Evolutionary conservation across 2,797 vertebrate species (phyloP), one percentile per base, ranked within the genome.

Genomic region (Thamnophis elegans): DNA sequence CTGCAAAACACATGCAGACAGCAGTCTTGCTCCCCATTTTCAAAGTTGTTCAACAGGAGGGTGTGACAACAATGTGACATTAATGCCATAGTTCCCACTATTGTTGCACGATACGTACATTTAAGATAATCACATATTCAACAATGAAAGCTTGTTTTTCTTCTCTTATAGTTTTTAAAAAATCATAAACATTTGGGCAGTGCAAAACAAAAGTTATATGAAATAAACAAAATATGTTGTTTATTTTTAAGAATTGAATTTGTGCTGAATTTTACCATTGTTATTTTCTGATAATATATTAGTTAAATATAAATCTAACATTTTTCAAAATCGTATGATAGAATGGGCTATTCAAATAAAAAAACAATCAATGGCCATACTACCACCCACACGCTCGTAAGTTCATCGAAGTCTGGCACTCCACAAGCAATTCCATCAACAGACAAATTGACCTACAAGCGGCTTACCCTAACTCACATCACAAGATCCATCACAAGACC

Each of bases 1-100:
- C 92, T 96, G 91, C 88, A 94, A 91, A 93, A 96, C 90, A 94
- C 92, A 93, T 0, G n/a, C 36, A 96, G 96, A 95, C 95, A 96
- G 95, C 93, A 94, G 88, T 51, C 87, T 91, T 0, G 0, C 87
- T 87, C 82, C 36, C 93, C 91, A 32, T 93, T 88, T 47, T 85
- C 73, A 86, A 85, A 90, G 89, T 90, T 91, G 20, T 90, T 88
- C 88, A 94, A 56, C 60, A 90, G 51, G 90, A 92, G 51, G 85
- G 59, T 22, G 85, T 2, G 91, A 87, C 88, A 96, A 62, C 53
- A 86, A 94, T 20, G 68, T 2, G 91, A 86, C 88, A 96, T 68
- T 59, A 86, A 95, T 25, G 78, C 93, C 93, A 47, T 8, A 92
- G 91, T 54, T 95, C 55, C 90, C 26, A 28, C 60, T 88, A 94